Conservation (phyloP, 2,797 vertebrate species). For the Vespertilio murinus region DNA sequence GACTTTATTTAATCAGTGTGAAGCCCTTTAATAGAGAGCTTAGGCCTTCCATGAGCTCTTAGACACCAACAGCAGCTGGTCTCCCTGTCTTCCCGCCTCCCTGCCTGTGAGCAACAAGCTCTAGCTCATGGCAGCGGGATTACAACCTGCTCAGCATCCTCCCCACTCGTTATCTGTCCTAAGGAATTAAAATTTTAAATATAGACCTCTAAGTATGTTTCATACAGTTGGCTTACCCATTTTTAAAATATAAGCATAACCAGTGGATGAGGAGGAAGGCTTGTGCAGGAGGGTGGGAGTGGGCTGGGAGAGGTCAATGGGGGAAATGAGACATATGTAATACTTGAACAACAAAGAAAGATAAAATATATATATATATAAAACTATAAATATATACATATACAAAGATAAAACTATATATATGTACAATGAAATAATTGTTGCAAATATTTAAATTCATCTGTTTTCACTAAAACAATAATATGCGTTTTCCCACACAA, state of each 20-base stretch:
- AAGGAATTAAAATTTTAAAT: not conserved
- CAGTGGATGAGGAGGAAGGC: too few relatives aligned
- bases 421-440: too few relatives aligned
- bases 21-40: not conserved
- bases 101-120: not conserved
- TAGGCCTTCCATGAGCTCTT: not conserved
- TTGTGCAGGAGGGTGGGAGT: too few relatives aligned
- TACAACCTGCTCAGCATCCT: not conserved
- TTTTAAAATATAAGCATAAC: too few relatives aligned
- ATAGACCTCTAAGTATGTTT: not conserved
- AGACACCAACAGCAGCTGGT: too few relatives aligned
- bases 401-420: too few relatives aligned
- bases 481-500: not conserved
- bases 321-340: too few relatives aligned
- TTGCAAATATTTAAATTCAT: slow-evolving; percentile 15
- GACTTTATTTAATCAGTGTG: not conserved
- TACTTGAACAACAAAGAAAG: too few relatives aligned
- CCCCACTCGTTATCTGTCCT: not conserved
- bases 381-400: too few relatives aligned
- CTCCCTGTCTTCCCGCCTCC: not conserved
- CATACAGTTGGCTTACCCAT: not conserved
- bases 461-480: not conserved
- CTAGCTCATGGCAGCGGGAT: fast-evolving
- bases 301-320: too few relatives aligned
- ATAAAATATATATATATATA: too few relatives aligned